phyloP scores from a whole-genome alignment of 2,888 invertebrate genomes.

The Norana najaformis region DNA sequence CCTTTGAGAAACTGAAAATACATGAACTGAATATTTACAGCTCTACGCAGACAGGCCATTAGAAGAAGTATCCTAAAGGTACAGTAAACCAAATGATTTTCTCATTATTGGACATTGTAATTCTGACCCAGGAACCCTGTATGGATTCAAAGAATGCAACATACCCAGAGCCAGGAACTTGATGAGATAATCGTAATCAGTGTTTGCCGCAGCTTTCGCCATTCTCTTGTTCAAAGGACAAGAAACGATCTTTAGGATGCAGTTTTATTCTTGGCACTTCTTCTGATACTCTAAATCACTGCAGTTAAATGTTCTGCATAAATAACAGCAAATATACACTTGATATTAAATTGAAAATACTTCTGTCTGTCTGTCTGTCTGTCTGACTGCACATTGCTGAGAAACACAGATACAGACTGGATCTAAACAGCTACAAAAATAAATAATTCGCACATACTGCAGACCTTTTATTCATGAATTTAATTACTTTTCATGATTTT shows the following conservation, averaged over 20 bases:
- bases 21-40: not conserved
- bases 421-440: not conserved
- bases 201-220: slow-evolving; percentile 18
- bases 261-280: not conserved
- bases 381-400: not conserved
- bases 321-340: not conserved
- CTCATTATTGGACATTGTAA: not conserved
- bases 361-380: not conserved
- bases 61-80: too few species aligned
- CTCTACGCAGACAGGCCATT: not conserved
- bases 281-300: not conserved
- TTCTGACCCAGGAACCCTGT: not conserved
- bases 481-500: not conserved
- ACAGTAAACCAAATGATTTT: not conserved
- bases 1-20: not conserved
- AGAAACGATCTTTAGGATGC: not conserved
- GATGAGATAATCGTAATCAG: slow-evolving; percentile 29
- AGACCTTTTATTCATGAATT: not conserved
- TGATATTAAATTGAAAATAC: not conserved
- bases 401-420: not conserved
- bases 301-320: not conserved
- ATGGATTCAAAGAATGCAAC: not conserved
- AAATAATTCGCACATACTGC: not conserved
- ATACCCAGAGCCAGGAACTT: slow-evolving; percentile 29
- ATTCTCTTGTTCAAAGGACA: slow-evolving; percentile 15